A percentile compares a stretch with the other conserved stretches of the same genome.
phyloP scores from a whole-genome alignment of 2,797 vertebrate genomes.

The Heliangelus exortis region DNA sequence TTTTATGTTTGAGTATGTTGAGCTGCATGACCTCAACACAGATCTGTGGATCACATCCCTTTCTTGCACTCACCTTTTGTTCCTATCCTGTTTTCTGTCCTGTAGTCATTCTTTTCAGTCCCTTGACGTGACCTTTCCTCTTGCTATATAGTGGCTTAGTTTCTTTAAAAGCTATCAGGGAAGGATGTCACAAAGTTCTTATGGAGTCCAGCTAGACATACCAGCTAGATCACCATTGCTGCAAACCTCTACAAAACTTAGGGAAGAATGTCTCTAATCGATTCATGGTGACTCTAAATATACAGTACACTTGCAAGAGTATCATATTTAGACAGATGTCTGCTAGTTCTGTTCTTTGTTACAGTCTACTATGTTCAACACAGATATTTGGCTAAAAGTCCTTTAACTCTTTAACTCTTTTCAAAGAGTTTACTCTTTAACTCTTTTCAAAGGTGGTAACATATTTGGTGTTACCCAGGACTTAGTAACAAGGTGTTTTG shows the following conservation, averaged over 20 bases:
- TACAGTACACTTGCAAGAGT: neutral
- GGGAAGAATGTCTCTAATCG: neutral
- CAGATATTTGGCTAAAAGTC: neutral
- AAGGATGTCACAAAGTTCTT: neutral
- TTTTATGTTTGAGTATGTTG: neutral
- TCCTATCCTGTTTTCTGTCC: neutral
- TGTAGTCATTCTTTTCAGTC: neutral
- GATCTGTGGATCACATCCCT: neutral
- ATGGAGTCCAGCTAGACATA: neutral
- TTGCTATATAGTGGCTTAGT: neutral
- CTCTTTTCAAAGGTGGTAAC: neutral
- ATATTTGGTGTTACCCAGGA: neutral
- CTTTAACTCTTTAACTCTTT: neutral
- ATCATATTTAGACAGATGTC: neutral
- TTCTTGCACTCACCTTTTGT: neutral
- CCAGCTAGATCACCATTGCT: neutral
- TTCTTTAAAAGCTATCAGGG: neutral
- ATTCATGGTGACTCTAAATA: neutral
- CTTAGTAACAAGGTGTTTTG: neutral
- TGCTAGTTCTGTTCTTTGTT: neutral
- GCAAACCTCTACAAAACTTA: neutral
- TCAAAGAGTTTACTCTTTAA: neutral
- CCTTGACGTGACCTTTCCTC: neutral
- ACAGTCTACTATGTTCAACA: neutral
- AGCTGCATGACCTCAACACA: neutral